Evolutionary conservation across 2,113 vertebrate genomes (phyloP), one percentile per base, ranked within the genome.

Genomic region (Alligator sinensis): DNA sequence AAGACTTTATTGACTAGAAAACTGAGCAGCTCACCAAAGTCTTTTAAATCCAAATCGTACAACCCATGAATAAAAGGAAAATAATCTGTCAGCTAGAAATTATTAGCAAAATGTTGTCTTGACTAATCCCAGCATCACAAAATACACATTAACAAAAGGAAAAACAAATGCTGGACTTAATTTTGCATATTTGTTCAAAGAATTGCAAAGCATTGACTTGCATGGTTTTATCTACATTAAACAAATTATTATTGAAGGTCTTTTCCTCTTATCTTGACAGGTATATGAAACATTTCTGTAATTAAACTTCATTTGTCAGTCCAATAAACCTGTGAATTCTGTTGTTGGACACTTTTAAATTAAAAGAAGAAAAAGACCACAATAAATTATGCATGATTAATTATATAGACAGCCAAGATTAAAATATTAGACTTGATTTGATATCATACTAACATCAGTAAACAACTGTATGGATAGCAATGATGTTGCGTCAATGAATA

Each of bases 361-460:
- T 72, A 21, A 47, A 47, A 47, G 47, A 47, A 47, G 47, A 38
- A 72, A 38, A 68, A 38, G 22, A 22, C 38, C 19, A 38, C 18
- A 34, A 70, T 38, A 22, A 38, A 22, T 21, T 38, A 24, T 72
- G 68, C 11, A 72, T 38, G 21, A 72, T 34, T 72, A 18, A 38
- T 72, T 72, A 72, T 72, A 12, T 38, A 22, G 11, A 16, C 34
- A 38, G 68, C 18, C 68, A 70, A 34, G 19, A 30, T 70, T 70
- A 38, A 70, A 58, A 72, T 61, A 38, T 62, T 88, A 63, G 84
- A 54, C 95, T 94, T 79, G 34, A n/a, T 91, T 91, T 90, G 2
- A 72, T 93, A 34, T 38, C 22, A 28, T 1, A 30, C 13, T 11
- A 28, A 78, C 30, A 15, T 38, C 88, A 93, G 72, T 30, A 68